Evolutionary conservation across 2,888 invertebrate genomes (phyloP).

Genomic region (Diogma glabrata): DNA sequence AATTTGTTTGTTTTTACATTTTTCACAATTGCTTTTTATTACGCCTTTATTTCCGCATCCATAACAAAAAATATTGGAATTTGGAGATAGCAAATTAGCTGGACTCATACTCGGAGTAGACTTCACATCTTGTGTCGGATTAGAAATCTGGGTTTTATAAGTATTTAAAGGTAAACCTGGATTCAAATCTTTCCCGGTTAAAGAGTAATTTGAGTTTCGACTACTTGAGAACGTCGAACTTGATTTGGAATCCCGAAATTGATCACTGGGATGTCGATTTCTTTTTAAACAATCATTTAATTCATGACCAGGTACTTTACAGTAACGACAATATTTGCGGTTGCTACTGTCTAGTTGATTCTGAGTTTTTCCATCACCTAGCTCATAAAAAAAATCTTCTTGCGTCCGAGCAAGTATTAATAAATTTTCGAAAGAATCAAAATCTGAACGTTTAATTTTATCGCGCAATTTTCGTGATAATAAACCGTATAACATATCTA

Average conservation of each 20-base stretch:
- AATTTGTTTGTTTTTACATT: too few relatives aligned
- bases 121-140: neutral
- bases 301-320: too few relatives aligned
- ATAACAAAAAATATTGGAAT: too few relatives aligned
- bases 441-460: too few relatives aligned
- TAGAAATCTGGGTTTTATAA: too few relatives aligned
- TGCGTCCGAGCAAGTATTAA: neutral
- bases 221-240: neutral
- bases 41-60: too few relatives aligned
- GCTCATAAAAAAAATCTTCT: neutral
- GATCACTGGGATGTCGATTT: neutral
- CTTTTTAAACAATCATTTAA: neutral
- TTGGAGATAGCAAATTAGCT: too few relatives aligned
- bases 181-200: neutral
- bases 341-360: neutral
- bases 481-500: neutral
- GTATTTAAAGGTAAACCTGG: too few relatives aligned
- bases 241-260: neutral
- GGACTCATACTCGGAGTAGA: too few relatives aligned
- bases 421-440: too few relatives aligned
- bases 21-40: too few relatives aligned
- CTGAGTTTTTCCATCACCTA: neutral
- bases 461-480: too few relatives aligned
- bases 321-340: neutral
- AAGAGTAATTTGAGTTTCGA: neutral